A percentile compares a stretch with the other conserved stretches of the same genome.
phyloP scores from a whole-genome alignment of 2,113 vertebrate species.

The Acinonyx jubatus region DNA sequence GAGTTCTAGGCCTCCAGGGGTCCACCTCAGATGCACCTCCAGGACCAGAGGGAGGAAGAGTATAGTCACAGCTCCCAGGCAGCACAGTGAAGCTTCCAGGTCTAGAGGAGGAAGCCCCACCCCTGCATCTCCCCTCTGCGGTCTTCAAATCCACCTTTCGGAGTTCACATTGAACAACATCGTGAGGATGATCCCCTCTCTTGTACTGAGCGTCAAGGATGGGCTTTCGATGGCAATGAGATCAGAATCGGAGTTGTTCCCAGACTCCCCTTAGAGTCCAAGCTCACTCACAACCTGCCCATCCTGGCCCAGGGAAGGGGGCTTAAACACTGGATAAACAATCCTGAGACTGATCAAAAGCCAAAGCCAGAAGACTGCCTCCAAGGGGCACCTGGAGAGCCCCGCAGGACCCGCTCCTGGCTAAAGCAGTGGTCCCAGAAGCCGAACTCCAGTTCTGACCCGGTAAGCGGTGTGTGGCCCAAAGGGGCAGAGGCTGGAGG shows the following conservation, averaged over 20 bases:
- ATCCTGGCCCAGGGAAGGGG: not conserved
- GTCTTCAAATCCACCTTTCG: not conserved
- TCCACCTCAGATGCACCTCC: not conserved
- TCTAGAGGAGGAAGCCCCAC: not conserved
- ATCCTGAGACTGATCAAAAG: not conserved
- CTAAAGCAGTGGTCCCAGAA: not conserved
- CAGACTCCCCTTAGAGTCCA: not conserved
- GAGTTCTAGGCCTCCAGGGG: not conserved
- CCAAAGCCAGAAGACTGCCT: not conserved
- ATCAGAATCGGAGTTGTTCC: not conserved
- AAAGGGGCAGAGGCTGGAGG: not conserved
- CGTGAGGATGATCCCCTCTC: not conserved
- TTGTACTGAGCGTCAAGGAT: not conserved
- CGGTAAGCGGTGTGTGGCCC: not conserved
- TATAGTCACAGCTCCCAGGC: not conserved
- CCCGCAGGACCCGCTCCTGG: not conserved
- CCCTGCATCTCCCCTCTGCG: not conserved
- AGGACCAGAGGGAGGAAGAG: not conserved
- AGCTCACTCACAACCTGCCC: not conserved
- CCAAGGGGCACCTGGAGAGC: not conserved
- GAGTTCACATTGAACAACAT: not conserved
- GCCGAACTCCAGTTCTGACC: not conserved
- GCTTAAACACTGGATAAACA: not conserved
- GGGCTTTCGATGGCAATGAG: not conserved
- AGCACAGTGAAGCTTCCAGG: not conserved